These are phyloP conservation scores for Nephrocerus scutellatus DNA, from an alignment of 2,888 invertebrate genomes.

Conservation along the genomic window DNA sequence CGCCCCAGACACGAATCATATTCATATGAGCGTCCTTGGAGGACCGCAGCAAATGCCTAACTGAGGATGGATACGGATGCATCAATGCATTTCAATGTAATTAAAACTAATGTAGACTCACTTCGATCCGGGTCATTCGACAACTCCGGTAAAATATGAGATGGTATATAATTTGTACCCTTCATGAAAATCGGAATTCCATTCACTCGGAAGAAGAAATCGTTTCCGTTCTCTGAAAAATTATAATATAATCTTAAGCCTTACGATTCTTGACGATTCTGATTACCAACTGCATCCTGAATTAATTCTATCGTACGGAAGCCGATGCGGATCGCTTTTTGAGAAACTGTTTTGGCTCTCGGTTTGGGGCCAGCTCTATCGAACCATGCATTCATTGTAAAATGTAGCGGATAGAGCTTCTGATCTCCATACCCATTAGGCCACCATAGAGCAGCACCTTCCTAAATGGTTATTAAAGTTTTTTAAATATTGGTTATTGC, in stretches of 20 bases:
- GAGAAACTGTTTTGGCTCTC: constrained; percentile 36
- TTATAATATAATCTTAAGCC: constrained; percentile 16
- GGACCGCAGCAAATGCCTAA: constrained; percentile 59
- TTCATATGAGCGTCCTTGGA: constrained; percentile 78
- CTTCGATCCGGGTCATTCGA: constrained; percentile 52
- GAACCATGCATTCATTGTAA: constrained; percentile 48
- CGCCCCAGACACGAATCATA: constrained; percentile 96
- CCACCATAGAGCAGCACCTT: constrained; percentile 73
- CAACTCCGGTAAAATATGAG: constrained; percentile 73
- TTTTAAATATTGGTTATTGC: too few relatives aligned
- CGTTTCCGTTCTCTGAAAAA: constrained; percentile 54
- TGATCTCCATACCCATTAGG: constrained; percentile 87
- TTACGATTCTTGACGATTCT: neutral
- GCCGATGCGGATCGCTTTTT: constrained; percentile 63
- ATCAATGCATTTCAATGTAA: constrained; percentile 2
- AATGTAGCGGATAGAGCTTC: constrained; percentile 62
- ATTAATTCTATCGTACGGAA: constrained; percentile 80
- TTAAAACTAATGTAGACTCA: constrained; percentile 27
- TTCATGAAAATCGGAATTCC: constrained; percentile 84
- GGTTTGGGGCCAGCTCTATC: constrained; percentile 24
- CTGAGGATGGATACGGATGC: constrained; percentile 28
- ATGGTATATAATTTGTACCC: constrained; percentile 91
- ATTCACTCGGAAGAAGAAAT: constrained; percentile 85
- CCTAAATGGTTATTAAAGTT: too few relatives aligned
- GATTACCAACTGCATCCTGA: constrained; percentile 54